Evolutionary conservation across 92 coral and sea anemone genomes (phyloP).

Genomic region (Epizoanthus rinbou): DNA sequence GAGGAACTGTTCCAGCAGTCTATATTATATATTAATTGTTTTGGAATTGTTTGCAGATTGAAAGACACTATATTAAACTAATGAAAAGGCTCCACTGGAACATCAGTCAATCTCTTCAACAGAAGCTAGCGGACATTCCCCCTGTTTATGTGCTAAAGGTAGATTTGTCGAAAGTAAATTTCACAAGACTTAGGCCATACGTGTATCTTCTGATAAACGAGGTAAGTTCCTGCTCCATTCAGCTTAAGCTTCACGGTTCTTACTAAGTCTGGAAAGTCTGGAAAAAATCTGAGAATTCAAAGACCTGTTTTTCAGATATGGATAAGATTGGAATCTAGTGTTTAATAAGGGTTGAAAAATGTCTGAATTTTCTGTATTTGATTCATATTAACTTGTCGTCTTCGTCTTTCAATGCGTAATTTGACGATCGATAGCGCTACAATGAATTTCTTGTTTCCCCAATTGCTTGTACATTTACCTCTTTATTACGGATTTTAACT

Average conservation of each 20-base stretch:
- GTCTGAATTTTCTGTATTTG: background rate
- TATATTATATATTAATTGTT: too few species aligned
- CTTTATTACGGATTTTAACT: too few species aligned
- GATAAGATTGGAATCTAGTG: too few species aligned
- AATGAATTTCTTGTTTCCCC: too few species aligned
- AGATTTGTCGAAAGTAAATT: constrained; percentile 62
- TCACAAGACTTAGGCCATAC: constrained; percentile 66
- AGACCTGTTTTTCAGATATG: too few species aligned
- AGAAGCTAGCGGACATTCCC: constrained; percentile 60
- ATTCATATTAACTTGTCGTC: background rate
- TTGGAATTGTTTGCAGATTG: constrained; percentile 44
- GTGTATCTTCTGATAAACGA: constrained; percentile 67
- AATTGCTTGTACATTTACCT: too few species aligned
- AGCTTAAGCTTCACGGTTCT: background rate
- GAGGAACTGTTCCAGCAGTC: background rate
- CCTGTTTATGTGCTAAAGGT: constrained; percentile 67
- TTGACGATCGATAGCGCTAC: too few species aligned
- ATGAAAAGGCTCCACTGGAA: constrained; percentile 69
- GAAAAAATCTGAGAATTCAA: too few species aligned
- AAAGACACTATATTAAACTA: constrained; percentile 63
- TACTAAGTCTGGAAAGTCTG: too few species aligned
- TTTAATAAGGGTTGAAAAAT: too few species aligned
- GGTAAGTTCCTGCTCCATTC: constrained; percentile 36
- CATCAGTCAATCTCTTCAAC: constrained; percentile 54
- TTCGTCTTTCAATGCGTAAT: too few species aligned